Evolutionary conservation across 1,140 invertebrate species (phyloP).

Genomic region (Cataglyphis hispanica): DNA sequence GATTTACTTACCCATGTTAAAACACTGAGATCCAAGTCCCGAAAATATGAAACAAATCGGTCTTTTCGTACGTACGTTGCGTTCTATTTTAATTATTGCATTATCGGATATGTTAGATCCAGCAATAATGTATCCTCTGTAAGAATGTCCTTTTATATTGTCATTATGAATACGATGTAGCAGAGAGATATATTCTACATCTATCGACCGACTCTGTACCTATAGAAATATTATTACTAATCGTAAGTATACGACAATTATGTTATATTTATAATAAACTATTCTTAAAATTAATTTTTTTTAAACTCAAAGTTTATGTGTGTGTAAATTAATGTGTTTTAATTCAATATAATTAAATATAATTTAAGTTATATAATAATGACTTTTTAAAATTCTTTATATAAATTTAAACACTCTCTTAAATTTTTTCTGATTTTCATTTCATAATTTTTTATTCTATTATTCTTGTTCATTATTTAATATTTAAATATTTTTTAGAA

Average conservation of each 20-base stretch:
- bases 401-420: too few relatives aligned
- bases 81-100: conserved; percentile 27
- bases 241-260: not conserved
- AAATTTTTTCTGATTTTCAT: too few relatives aligned
- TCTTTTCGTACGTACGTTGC: conserved; percentile 20
- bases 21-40: conserved; percentile 66
- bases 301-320: too few relatives aligned
- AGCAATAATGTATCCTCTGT: conserved; percentile 87
- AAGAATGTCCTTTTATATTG: conserved; percentile 81
- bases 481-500: too few relatives aligned
- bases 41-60: conserved; percentile 69
- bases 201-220: conserved; percentile 85
- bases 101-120: conserved; percentile 68
- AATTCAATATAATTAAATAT: too few relatives aligned
- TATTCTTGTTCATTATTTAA: too few relatives aligned
- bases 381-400: not conserved
- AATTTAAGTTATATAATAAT: not conserved
- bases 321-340: too few relatives aligned
- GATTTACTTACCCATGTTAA: conserved; percentile 59
- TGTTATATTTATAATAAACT: too few relatives aligned
- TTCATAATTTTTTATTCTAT: not conserved
- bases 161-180: conserved; percentile 86
- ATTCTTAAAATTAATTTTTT: too few relatives aligned
- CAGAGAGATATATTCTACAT: conserved; percentile 87
- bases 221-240: conserved; percentile 26